phyloP scores from a whole-genome alignment of 2,888 invertebrate genomes.

The Synanthedon vespiformis region DNA sequence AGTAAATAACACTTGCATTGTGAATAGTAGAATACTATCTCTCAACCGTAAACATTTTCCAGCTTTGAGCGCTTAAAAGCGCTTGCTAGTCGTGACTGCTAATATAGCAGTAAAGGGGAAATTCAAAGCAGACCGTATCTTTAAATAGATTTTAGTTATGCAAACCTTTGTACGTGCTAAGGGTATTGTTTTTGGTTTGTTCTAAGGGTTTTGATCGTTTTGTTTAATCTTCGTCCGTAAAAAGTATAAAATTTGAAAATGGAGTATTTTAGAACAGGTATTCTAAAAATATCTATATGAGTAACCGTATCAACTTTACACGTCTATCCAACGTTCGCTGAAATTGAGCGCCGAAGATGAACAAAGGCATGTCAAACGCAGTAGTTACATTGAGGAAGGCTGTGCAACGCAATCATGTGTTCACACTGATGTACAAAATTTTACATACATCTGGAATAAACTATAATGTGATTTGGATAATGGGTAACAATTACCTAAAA shows the following conservation, averaged over 20 bases:
- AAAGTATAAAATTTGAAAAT: no score
- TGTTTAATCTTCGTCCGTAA: no score
- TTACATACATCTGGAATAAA: no score
- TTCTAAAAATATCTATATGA: no score
- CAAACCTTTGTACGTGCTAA: neutral
- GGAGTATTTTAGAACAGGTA: no score
- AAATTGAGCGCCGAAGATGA: constrained; percentile 1
- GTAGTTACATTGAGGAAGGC: neutral
- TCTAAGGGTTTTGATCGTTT: no score
- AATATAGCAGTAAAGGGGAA: neutral
- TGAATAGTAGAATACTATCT: constrained; percentile 15
- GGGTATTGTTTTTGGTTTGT: no score
- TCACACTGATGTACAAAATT: neutral
- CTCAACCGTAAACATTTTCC: constrained; percentile 11
- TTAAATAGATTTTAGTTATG: neutral
- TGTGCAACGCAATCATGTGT: neutral
- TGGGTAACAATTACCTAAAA: no score
- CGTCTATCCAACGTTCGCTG: neutral
- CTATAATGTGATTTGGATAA: no score
- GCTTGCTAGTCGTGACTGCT: neutral
- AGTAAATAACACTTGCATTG: constrained; percentile 12
- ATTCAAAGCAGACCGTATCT: neutral
- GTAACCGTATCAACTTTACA: no score
- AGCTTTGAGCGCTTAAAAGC: constrained; percentile 2
- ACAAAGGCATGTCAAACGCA: constrained; percentile 2